A percentile compares a stretch with the other conserved stretches of the same genome.
Conservation (phyloP, 2,113 vertebrate species). For the Psilopsiagon aurifrons region DNA sequence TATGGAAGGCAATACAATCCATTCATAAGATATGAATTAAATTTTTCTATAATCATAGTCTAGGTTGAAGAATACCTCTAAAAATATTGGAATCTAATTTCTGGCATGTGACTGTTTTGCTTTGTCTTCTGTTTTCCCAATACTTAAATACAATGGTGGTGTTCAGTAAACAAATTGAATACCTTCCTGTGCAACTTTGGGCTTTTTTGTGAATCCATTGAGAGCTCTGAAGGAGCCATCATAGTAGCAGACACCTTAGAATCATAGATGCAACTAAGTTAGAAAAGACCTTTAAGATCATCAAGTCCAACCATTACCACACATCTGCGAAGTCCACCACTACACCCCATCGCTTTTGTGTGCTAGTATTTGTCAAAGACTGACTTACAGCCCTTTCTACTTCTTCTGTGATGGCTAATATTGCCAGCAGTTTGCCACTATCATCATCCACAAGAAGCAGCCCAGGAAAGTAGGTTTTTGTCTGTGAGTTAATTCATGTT, state of each 20-base stretch:
- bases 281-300: neutral
- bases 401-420: neutral
- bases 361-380: neutral
- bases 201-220: neutral
- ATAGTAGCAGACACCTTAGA: neutral
- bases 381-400: neutral
- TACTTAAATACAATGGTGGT: neutral
- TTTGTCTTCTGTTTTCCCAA: neutral
- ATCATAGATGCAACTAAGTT: neutral
- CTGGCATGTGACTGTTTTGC: neutral
- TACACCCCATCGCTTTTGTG: neutral
- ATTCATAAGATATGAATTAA: neutral
- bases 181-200: neutral
- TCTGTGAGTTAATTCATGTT: rapidly evolving
- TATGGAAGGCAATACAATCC: neutral
- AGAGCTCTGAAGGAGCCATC: neutral
- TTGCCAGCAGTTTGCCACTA: neutral
- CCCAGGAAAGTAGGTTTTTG: neutral
- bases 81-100: neutral
- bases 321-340: neutral
- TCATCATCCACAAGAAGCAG: neutral
- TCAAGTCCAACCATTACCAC: neutral
- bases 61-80: neutral
- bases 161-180: neutral
- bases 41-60: neutral